Evolutionary conservation across 2,113 vertebrate genomes (phyloP), one percentile per base, ranked within the genome.

Genomic region (Alligator mississippiensis): DNA sequence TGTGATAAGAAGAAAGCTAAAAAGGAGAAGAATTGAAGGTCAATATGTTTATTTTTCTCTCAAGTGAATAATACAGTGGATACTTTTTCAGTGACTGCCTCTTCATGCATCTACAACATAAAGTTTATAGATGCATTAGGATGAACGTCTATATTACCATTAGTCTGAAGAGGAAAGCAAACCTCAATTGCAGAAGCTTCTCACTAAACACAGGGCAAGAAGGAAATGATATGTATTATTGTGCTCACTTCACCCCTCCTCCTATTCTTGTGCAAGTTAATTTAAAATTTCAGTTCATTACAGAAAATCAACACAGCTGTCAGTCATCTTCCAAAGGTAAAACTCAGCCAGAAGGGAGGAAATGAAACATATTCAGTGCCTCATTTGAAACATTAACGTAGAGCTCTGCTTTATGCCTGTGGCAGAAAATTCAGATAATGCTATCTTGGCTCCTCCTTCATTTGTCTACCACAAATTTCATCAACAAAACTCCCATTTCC

Each of bases 21-120:
- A 97, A 92, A 58, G 64, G 57, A 80, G 60, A 96, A 88, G 93
- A 95, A 97, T 27, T 95, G 95, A 97, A 97, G 94, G 94, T 97
- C 96, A 96, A 63, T 84, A 82, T 94, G 77, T 95, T 97, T 95
- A 90, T 97, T 97, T 96, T 96, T 77, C 77, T 97, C 82, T 96
- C 77, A 90, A 96, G 77, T 77, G 76, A 93, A 78, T 47, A 47
- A 47, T 57, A 66, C 2, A 55, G 68, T 17, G 86, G 64, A 84
- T 92, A 88, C 59, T 89, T 96, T 81, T 92, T 64, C 88, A 92
- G 74, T 90, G 60, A 63, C 58, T 85, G 82, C 75, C 28, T 94
- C 57, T 72, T 84, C 80, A 30, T 34, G 34, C 34, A 34, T 34
- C 10, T 62, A 54, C 55, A 82, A 83, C 89, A 64, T 19, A 30